phyloP scores from a whole-genome alignment of 2,888 invertebrate species.

The Adineta ricciae region DNA sequence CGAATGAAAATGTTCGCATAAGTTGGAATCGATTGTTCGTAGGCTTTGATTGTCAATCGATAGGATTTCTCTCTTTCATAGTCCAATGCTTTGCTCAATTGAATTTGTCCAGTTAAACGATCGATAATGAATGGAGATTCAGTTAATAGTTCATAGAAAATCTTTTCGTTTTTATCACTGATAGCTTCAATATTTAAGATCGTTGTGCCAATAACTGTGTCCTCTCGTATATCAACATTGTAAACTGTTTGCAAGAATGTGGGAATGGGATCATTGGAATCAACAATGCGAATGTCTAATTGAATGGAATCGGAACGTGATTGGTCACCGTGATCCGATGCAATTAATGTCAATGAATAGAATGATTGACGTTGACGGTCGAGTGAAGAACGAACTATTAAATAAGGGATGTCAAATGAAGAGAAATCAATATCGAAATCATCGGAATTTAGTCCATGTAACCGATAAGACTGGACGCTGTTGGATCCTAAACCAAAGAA shows the following conservation, averaged over 20 bases:
- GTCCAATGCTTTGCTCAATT: slow-evolving; percentile 22
- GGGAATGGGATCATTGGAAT: neutral
- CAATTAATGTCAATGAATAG: neutral
- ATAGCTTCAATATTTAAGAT: slow-evolving; percentile 52
- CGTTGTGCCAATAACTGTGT: neutral
- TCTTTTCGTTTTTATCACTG: slow-evolving; percentile 60
- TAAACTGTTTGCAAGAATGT: neutral
- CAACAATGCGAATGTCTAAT: neutral
- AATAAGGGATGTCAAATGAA: neutral
- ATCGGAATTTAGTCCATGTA: neutral
- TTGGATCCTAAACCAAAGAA: neutral
- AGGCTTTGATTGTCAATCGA: slow-evolving; percentile 30
- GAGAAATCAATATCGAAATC: slow-evolving; percentile 18
- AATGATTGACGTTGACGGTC: neutral
- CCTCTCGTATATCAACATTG: neutral
- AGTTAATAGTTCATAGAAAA: slow-evolving; percentile 58
- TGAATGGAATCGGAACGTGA: neutral
- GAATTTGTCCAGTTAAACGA: slow-evolving; percentile 26
- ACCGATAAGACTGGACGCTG: neutral
- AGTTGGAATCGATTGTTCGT: neutral
- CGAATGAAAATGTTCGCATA: neutral
- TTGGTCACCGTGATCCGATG: neutral
- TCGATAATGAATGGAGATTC: slow-evolving; percentile 27
- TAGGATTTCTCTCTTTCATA: slow-evolving; percentile 20
- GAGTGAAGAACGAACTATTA: neutral